Evolutionary conservation across 1,140 invertebrate genomes (phyloP), one percentile per base, ranked within the genome.

Genomic region (Neodiprion lecontei): DNA sequence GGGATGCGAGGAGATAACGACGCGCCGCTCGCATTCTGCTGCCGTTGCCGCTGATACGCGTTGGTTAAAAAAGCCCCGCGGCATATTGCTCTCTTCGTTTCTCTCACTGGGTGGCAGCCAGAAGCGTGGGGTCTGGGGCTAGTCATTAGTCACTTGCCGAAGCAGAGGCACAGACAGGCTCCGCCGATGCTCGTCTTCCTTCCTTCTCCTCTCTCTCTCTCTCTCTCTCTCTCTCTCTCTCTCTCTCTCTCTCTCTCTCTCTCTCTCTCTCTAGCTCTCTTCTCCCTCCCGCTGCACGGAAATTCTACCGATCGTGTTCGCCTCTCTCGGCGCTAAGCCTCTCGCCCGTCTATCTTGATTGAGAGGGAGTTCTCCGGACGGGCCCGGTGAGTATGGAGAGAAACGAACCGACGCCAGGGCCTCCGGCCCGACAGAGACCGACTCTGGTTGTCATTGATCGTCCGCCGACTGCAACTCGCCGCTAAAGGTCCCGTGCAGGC

Each of bases 1-100:
- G 87, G 88, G 89, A 88, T 87, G 88, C 88, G 87, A 40, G 81
- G 79, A 88, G 90, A 90, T 91, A 90, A 90, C 89, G 89, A 89
- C 88, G 87, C 50, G 40, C 79, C 75, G 72, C 75, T 73, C 76
- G 74, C 75, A 74, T 76, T 77, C 78, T 48, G 65, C 70, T 40
- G 73, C 53, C 68, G 74, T 76, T 75, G 73, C 71, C 72, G 72
- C 79, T 81, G 82, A 81, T 79, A 76, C 77, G 77, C 77, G 77
- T 81, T 75, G 79, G 71, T 77, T 69, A 69, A 69, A 69, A 47
- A 47, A 23, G 40, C 11, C 12, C 67, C 74, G 77, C 74, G 53
- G 71, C 47, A 67, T 73, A 50, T 75, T 77, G 40, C 77, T 70
- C 74, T 74, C 68, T 70, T 79, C 78, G 72, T 78, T 79, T 81